Evolutionary conservation across 2,797 vertebrate genomes (phyloP).

Genomic region (Melanotaenia parkinsoni): DNA sequence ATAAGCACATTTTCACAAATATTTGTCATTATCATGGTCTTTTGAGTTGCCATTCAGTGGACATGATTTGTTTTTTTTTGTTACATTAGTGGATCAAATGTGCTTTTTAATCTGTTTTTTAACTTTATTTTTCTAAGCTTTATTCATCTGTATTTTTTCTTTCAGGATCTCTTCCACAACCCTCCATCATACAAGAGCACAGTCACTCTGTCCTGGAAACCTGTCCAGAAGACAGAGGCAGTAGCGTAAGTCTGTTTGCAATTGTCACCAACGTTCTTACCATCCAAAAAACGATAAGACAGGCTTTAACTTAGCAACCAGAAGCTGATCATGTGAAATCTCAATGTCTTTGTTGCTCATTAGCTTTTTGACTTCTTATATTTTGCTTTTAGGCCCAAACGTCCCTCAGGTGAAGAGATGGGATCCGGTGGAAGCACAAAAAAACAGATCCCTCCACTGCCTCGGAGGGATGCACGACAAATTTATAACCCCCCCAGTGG

Average conservation of each 20-base stretch:
- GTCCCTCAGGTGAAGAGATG: conserved; percentile 87
- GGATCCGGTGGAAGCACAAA: conserved; percentile 87
- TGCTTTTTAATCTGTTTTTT: not conserved
- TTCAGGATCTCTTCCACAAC: conserved; percentile 98
- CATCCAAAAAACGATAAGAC: not conserved
- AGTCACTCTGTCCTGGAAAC: conserved; percentile 97
- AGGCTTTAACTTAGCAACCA: not conserved
- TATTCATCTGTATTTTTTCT: not conserved
- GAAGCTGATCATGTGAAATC: not conserved
- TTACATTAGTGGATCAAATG: not conserved
- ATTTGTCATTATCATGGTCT: not conserved
- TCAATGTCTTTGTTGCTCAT: not conserved
- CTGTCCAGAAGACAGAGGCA: conserved; percentile 93
- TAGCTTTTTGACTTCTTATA: not conserved
- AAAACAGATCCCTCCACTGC: conserved; percentile 88
- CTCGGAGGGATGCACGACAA: conserved; percentile 94
- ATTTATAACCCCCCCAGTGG: conserved; percentile 99
- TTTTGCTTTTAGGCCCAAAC: conserved; percentile 78
- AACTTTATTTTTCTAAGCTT: not conserved
- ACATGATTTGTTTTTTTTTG: conserved; percentile 6
- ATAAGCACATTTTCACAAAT: not conserved
- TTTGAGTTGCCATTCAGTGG: not conserved
- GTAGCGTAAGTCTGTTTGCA: conserved; percentile 84
- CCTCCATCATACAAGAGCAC: conserved; percentile 98
- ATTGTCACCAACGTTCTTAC: not conserved